Percentiles rank a stretch among this genome's conserved stretches.
These are phyloP conservation scores for Sympetrum striolatum DNA, from an alignment of 2,888 invertebrate genomes.

Conservation along the genomic window DNA sequence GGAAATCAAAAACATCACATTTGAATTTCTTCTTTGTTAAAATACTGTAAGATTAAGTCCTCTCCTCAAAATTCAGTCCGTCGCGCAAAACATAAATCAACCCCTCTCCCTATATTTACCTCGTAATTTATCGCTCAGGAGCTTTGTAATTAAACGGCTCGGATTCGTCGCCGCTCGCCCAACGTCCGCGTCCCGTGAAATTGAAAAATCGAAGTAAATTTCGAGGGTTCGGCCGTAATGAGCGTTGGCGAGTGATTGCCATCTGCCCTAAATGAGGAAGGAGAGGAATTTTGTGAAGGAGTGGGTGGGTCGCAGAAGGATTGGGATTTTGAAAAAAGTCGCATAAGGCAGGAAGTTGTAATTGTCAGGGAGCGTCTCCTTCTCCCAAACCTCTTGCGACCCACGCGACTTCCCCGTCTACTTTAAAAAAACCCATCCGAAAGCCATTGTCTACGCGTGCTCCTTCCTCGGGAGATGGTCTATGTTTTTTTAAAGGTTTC, in stretches of 20 bases:
- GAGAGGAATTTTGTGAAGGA: background rate
- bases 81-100: too few relatives aligned
- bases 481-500: background rate
- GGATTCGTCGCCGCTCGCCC: background rate
- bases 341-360: background rate
- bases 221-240: background rate
- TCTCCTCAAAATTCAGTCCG: too few relatives aligned
- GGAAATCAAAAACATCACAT: too few relatives aligned
- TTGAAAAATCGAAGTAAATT: background rate
- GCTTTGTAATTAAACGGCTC: background rate
- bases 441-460: background rate
- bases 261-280: background rate
- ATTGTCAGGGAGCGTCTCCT: background rate
- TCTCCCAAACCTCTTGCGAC: background rate
- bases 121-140: too few relatives aligned
- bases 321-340: background rate
- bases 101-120: too few relatives aligned
- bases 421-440: background rate
- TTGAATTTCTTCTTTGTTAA: too few relatives aligned
- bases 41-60: too few relatives aligned
- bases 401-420: background rate
- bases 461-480: background rate
- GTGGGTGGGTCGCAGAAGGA: background rate
- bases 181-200: background rate
- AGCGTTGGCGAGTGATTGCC: background rate